Evolutionary conservation across 2,113 vertebrate species (phyloP).

Genomic region (Pangasianodon gigas): DNA sequence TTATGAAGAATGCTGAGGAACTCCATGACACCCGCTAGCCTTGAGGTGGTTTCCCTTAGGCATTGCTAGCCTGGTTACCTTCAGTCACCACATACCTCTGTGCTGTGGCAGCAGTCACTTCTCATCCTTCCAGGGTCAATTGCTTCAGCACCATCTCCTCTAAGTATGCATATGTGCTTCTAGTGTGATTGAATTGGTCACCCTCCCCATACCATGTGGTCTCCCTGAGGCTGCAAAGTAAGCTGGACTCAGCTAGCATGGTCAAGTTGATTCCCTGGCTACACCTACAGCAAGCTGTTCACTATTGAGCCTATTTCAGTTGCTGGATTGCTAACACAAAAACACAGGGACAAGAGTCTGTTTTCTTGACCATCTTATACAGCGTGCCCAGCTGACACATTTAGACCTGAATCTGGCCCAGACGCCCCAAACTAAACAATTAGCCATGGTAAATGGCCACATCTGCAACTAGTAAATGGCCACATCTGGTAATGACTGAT

Average conservation of each 20-base stretch:
- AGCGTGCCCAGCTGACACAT: background rate
- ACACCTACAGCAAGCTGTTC: background rate
- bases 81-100: background rate
- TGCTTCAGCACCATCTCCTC: background rate
- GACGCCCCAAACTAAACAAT: background rate
- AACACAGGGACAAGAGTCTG: background rate
- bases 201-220: background rate
- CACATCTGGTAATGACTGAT: background rate
- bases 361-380: background rate
- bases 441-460: background rate
- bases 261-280: background rate
- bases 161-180: background rate
- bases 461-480: background rate
- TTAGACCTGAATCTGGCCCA: background rate
- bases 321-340: background rate
- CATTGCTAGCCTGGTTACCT: background rate
- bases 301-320: background rate
- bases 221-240: background rate
- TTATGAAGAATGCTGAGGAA: background rate
- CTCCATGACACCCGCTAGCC: background rate
- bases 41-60: background rate
- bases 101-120: background rate
- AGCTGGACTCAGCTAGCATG: background rate
- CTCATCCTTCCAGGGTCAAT: background rate
- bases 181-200: background rate